A percentile compares a stretch with the other conserved stretches of the same genome.
These are phyloP conservation scores for Mythimna albipuncta DNA, from an alignment of 2,888 invertebrate species.

Conservation along the genomic window DNA sequence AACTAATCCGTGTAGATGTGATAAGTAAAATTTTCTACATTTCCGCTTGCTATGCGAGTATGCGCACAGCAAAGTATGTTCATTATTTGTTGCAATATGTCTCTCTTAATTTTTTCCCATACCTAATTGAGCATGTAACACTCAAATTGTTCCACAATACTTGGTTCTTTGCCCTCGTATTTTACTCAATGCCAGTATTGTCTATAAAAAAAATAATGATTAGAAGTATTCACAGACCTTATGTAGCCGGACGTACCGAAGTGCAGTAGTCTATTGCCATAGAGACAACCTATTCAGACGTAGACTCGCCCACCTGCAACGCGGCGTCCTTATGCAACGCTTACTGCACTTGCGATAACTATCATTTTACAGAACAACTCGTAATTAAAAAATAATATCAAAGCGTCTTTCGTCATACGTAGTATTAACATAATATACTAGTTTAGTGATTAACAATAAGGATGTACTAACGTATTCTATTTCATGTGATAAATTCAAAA, in stretches of 20 bases:
- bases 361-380: constrained; percentile 71
- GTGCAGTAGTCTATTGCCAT: constrained; percentile 44
- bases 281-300: constrained; percentile 50
- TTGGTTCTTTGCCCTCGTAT: neutral
- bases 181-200: neutral
- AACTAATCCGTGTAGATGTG: constrained; percentile 3
- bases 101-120: neutral
- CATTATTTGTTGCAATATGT: neutral
- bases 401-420: constrained; percentile 6
- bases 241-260: too few relatives aligned
- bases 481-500: neutral
- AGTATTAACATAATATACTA: neutral
- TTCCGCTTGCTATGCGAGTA: neutral
- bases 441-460: neutral
- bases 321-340: constrained; percentile 72
- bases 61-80: neutral
- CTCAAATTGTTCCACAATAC: neutral
- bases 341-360: constrained; percentile 71
- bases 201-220: constrained; percentile 12
- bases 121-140: too few relatives aligned
- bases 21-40: neutral
- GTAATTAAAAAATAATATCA: constrained; percentile 63
- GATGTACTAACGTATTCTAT: too few relatives aligned
- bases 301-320: constrained; percentile 70
- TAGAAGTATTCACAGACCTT: constrained; percentile 5